Base-by-base conservation (phyloP, 2,113 vertebrate genomes). In the Jacana jacana region DNA sequence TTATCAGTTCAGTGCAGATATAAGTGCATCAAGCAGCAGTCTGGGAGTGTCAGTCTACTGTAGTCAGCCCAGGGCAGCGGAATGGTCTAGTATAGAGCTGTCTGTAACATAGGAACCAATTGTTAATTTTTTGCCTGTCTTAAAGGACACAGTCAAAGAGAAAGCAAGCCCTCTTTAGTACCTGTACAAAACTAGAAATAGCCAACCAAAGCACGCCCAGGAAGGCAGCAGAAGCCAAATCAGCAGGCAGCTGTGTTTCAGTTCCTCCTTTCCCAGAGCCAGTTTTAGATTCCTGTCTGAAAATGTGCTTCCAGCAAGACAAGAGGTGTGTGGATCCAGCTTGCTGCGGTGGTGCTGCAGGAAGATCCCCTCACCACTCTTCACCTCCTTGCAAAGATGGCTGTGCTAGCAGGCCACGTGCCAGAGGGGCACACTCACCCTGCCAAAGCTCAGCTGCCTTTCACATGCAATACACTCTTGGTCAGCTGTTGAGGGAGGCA, bases 1-100 rank as follows among this genome's bases (percentile, higher is more conserved):
- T 13, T 52, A 10, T 40, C 49, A 31, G 10, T 58, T 80, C 39
- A 11, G 58, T 35, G 49, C 0, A 0, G 1, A 3, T 52, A 1
- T 65, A 44, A 68, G 8, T 12, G 23, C 58, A 48, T 28, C 23
- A 40, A 51, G 69, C 44, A 81, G 54, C 27, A 60, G 52, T 69
- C 16, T 7, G 27, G 37, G 48, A 72, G 7, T 11, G 4, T 46
- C 60, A 2, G n/a, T n/a, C 10, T 51, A 49, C n/a, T 44, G 9
- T 22, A 54, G 15, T 30, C 42, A 58, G 27, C 20, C 37, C 30
- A 52, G 51, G 39, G 35, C 61, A 80, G 48, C 8, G 66, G 55
- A 88, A 52, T 19, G 58, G 25, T 7, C 25, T 69, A 19, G 20
- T 76, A 4, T 12, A 23, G 24, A 42, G 8, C 39, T 42, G 49